Conservation (phyloP, 2,113 vertebrate species). For the Eupsittula cactorum region DNA sequence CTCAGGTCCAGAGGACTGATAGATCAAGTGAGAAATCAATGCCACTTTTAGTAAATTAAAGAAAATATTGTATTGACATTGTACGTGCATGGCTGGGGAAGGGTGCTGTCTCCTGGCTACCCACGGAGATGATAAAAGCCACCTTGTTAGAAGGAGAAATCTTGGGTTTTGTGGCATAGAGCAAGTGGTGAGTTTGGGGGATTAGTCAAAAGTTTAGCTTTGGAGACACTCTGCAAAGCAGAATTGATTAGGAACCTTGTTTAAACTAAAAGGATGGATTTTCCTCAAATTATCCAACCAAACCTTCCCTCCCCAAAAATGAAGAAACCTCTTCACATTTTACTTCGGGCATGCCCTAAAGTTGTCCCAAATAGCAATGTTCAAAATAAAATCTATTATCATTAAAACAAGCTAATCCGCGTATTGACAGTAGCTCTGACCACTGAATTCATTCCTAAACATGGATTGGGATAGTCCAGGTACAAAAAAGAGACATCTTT, state of each 20-base stretch:
- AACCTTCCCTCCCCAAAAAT: not conserved
- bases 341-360: not conserved
- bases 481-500: not conserved
- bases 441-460: not conserved
- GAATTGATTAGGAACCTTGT: not conserved
- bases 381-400: not conserved
- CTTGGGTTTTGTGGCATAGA: fast-evolving
- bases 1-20: not conserved
- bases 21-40: not conserved
- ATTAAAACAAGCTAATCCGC: not conserved
- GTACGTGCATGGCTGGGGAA: not conserved
- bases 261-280: not conserved
- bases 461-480: not conserved
- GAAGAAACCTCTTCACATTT: not conserved
- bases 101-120: not conserved
- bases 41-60: not conserved
- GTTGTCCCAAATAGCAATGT: not conserved
- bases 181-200: fast-evolving
- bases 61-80: not conserved
- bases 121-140: not conserved
- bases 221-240: not conserved
- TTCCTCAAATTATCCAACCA: not conserved
- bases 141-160: not conserved
- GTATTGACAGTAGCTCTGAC: not conserved
- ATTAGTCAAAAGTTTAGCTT: not conserved